phyloP scores from a whole-genome alignment of 2,113 vertebrate genomes.

The Ctenodactylus gundi region DNA sequence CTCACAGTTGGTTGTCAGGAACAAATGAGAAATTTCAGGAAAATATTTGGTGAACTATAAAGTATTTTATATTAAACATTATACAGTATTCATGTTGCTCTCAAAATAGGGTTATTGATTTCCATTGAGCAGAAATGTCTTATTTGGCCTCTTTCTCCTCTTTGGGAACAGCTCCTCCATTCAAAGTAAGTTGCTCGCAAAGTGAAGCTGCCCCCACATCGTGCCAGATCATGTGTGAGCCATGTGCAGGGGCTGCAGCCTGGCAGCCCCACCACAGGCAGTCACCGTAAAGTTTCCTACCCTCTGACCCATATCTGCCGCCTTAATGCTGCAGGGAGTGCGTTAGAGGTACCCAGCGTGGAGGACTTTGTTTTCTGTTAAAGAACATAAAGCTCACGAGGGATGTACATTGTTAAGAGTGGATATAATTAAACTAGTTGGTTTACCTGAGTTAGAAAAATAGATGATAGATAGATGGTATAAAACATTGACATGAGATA shows the following conservation, averaged over 20 bases:
- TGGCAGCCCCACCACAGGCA: background rate
- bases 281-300: no score
- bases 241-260: no score
- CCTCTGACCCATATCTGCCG: background rate
- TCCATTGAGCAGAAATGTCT: background rate
- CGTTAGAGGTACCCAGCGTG: background rate
- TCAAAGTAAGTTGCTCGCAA: background rate
- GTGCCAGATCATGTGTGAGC: background rate
- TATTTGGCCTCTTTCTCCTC: background rate
- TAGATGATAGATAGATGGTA: background rate
- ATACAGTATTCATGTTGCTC: background rate
- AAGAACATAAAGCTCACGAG: background rate
- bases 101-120: background rate
- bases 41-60: background rate
- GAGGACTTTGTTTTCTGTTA: background rate
- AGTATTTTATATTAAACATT: background rate
- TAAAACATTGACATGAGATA: no score
- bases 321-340: background rate
- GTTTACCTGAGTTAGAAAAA: background rate
- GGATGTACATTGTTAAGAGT: background rate
- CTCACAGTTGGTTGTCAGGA: background rate
- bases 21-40: background rate
- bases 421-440: slow-evolving; percentile 9
- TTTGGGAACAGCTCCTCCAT: background rate
- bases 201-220: background rate